Evolutionary conservation across 2,113 vertebrate species (phyloP), one percentile per base, ranked within the genome.

Genomic region (Larimichthys crocea): DNA sequence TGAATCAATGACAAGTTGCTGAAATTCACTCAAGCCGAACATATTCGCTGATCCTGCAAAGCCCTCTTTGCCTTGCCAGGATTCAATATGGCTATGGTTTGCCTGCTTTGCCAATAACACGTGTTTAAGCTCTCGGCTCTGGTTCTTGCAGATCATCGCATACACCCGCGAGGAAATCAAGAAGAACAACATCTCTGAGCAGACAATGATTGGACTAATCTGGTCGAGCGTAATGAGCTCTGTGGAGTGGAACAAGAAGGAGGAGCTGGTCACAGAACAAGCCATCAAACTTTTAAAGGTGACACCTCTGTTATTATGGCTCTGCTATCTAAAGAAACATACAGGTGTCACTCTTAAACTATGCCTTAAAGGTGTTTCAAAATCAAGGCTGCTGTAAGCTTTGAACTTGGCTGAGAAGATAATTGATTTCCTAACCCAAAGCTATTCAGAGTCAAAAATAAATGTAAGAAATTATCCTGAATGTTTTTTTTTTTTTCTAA

Each of bases 161-260:
- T 97, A 97, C 0, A 92, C 96, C 80, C 96, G 97, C 71, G 98
- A 99, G 85, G 98, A 99, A 93, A 98, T 98, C 96, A 98, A 98
- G 91, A 99, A 98, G 90, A 97, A 96, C 84, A 97, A 96, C 94
- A 99, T 99, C 92, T 97, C 97, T 0, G 98, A 99, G 89, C 97
- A 98, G 89, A 97, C 96, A 0, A 97, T 98, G 91, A 97, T 99
- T 40, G 93, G 97, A 70, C 96, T 99, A 53, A 94, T 99, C 65
- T 99, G 98, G 98, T 96, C 96, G 57, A 98, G 97, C 48, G 96
- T 99, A 19, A 99, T 99, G 98, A 98, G 97, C 93, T 96, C 96
- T 0, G 97, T 99, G 80, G 98, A 99, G 80, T 99, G 98, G 98
- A 99, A 99, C 95, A 99, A 99, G 94, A 99, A 99, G 75, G 98